Evolutionary conservation across 1,140 invertebrate genomes (phyloP).

Genomic region (Drosophila subpulchrella): DNA sequence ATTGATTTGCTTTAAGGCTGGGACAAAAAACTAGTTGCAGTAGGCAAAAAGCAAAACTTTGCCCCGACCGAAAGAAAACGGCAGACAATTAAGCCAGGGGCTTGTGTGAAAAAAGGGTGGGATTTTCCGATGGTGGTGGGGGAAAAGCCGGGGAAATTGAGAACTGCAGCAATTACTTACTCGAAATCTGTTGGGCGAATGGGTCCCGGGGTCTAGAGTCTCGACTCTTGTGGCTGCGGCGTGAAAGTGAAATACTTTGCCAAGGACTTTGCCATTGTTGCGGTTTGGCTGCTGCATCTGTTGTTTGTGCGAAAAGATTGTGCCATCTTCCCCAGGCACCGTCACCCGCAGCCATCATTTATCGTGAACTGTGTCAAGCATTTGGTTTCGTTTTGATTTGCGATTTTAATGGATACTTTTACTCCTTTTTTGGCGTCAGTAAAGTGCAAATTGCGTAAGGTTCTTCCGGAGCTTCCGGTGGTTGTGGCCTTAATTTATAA

Average conservation of each 20-base stretch:
- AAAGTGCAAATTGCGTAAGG: conserved; percentile 18
- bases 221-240: conserved; percentile 69
- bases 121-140: conserved; percentile 10
- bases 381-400: conserved; percentile 60
- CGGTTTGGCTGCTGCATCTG: conserved; percentile 55
- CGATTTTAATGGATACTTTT: conserved; percentile 40
- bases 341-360: background rate
- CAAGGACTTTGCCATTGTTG: conserved; percentile 77
- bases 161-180: conserved; percentile 80
- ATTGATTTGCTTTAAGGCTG: conserved; percentile 67
- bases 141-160: conserved; percentile 38
- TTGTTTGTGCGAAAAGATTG: conserved; percentile 62
- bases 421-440: conserved; percentile 7
- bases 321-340: conserved; percentile 9
- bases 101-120: background rate
- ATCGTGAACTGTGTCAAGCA: conserved; percentile 67
- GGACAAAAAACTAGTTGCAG: conserved; percentile 24
- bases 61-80: conserved; percentile 60
- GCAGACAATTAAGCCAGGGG: conserved; percentile 72
- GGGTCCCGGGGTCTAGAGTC: conserved; percentile 52
- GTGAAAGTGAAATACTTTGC: conserved; percentile 78
- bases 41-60: conserved; percentile 44
- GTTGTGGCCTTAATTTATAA: conserved; percentile 33
- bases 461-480: conserved; percentile 21
- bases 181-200: conserved; percentile 59